Conservation (phyloP, 2,797 vertebrate genomes). For the Borostomias antarcticus region DNA sequence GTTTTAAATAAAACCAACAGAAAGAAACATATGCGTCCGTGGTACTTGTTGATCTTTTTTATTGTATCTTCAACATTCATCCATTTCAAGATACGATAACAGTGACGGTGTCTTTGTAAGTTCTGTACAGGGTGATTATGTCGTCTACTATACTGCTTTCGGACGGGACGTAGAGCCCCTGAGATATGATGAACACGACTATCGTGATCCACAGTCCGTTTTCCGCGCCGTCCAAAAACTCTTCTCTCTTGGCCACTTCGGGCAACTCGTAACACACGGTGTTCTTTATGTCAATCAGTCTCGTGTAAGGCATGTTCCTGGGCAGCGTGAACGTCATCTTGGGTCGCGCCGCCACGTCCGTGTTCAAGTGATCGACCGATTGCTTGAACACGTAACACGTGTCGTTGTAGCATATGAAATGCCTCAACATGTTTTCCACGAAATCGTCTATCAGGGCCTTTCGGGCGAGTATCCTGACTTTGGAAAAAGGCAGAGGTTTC, state of each 20-base stretch:
- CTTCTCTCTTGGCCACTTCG: conserved; percentile 1
- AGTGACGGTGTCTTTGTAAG: conserved; percentile 7
- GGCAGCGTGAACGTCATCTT: conserved; percentile 1
- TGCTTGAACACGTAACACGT: conserved; percentile 1
- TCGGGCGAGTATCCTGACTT: not conserved
- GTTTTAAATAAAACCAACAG: conserved; percentile 6
- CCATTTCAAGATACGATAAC: conserved; percentile 7
- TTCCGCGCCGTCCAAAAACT: not conserved
- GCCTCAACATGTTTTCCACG: not conserved
- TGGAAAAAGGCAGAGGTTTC: not conserved
- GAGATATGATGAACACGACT: not conserved
- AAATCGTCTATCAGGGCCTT: not conserved
- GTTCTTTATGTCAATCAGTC: conserved; percentile 4
- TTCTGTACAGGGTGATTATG: conserved; percentile 6
- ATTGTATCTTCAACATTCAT: conserved; percentile 3
- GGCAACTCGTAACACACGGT: not conserved
- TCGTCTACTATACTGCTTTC: conserved; percentile 4
- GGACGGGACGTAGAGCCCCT: not conserved
- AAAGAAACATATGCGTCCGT: conserved; percentile 4
- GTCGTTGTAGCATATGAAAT: conserved; percentile 4
- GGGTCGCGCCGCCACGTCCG: conserved; percentile 1
- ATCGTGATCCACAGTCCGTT: conserved; percentile 4
- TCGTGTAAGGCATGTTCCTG: not conserved
- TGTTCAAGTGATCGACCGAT: conserved; percentile 5
- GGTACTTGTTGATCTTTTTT: conserved; percentile 6